Evolutionary conservation across 37 sponge, comb jelly and placozoan genomes (phyloP).

Genomic region (Geodia barretti): DNA sequence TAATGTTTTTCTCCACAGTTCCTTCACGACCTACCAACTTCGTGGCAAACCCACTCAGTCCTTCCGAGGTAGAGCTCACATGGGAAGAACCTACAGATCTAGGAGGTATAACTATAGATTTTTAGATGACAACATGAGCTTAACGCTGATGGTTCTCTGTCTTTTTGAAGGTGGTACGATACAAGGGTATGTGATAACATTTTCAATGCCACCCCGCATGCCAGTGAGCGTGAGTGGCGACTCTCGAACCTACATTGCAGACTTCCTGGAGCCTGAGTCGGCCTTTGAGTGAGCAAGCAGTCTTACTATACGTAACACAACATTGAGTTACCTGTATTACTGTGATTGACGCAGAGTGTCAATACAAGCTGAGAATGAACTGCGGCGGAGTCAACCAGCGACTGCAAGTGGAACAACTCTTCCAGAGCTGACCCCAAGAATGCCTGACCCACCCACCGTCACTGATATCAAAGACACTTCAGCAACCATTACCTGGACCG

Average conservation of each 20-base stretch:
- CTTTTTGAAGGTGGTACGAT: too few relatives aligned
- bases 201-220: too few relatives aligned
- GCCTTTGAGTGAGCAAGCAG: not conserved
- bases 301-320: too few relatives aligned
- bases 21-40: not conserved
- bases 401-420: too few relatives aligned
- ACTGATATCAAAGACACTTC: not conserved
- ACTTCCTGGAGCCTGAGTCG: not conserved
- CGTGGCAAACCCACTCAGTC: not conserved
- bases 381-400: too few relatives aligned
- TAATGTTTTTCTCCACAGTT: not conserved
- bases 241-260: not conserved
- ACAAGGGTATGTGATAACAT: too few relatives aligned
- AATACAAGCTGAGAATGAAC: too few relatives aligned
- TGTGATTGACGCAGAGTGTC: too few relatives aligned
- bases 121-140: too few relatives aligned
- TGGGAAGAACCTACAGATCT: not conserved
- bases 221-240: not conserved
- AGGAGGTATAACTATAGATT: too few relatives aligned
- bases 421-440: not conserved
- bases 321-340: too few relatives aligned
- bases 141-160: too few relatives aligned
- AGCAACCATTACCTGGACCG: not conserved
- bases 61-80: not conserved
- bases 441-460: not conserved